Evolutionary conservation across 92 coral and sea anemone genomes (phyloP).

Genomic region (Anthopleura xanthogrammica): DNA sequence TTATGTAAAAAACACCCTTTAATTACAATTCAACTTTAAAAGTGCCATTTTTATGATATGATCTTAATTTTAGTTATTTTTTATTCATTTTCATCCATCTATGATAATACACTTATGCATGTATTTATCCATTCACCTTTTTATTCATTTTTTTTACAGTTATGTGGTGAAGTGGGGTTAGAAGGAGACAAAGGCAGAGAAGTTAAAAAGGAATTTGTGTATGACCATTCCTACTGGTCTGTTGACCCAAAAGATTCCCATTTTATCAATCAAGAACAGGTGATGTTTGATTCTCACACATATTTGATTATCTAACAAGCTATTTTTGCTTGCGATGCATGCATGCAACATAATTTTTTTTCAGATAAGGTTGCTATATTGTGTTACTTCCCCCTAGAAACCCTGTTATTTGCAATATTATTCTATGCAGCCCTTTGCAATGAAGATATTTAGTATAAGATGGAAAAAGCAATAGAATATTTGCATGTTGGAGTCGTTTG

Average conservation of each 20-base stretch:
- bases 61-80: too few species aligned
- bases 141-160: conserved; percentile 22
- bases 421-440: too few species aligned
- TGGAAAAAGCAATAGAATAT: too few species aligned
- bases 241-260: conserved; percentile 78
- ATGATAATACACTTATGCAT: background rate
- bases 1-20: too few species aligned
- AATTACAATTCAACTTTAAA: too few species aligned
- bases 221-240: conserved; percentile 97
- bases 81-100: background rate
- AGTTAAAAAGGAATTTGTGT: conserved; percentile 76
- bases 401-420: background rate
- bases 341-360: background rate
- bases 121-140: background rate
- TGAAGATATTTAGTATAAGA: too few species aligned
- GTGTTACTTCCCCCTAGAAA: background rate
- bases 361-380: background rate
- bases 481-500: too few species aligned
- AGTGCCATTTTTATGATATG: too few species aligned
- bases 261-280: conserved; percentile 82
- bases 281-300: background rate
- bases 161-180: conserved; percentile 70
- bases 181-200: conserved; percentile 81
- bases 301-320: background rate
- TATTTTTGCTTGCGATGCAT: background rate